Evolutionary conservation across 2,797 vertebrate genomes (phyloP).

Genomic region (Triplophysa yarkandensis): DNA sequence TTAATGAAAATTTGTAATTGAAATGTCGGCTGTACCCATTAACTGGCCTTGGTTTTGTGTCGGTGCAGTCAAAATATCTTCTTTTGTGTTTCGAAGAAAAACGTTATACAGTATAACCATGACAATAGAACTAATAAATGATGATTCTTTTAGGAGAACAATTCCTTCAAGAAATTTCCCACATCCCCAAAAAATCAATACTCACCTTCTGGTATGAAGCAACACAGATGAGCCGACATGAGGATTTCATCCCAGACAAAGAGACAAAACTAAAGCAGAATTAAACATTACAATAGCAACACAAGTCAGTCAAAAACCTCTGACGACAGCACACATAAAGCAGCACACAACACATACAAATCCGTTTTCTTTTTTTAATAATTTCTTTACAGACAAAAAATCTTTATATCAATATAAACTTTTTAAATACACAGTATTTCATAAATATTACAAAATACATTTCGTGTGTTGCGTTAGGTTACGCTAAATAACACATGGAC

Average conservation of each 20-base stretch:
- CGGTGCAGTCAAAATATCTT: no score
- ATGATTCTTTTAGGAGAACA: no score
- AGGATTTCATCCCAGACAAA: conserved; percentile 53
- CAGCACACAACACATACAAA: conserved; percentile 46
- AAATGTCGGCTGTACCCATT: no score
- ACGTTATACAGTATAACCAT: no score
- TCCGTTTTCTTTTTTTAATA: conserved; percentile 69
- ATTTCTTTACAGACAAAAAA: conserved; percentile 72
- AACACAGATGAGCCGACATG: conserved; percentile 53
- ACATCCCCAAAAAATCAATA: conserved; percentile 14
- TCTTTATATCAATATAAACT: conserved; percentile 77
- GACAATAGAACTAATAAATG: no score
- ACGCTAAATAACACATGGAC: conserved; percentile 23
- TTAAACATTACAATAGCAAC: conserved; percentile 18
- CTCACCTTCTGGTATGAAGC: conserved; percentile 48
- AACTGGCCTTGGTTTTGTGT: no score
- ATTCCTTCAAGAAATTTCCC: no score
- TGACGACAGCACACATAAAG: conserved; percentile 57
- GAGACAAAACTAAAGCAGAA: conserved; percentile 23
- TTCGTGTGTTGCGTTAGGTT: conserved; percentile 54
- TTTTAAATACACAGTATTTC: conserved; percentile 72
- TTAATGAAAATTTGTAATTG: no score
- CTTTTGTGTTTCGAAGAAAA: no score
- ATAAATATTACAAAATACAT: conserved; percentile 80
- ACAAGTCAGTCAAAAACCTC: conserved; percentile 40